phyloP scores from a whole-genome alignment of 2,888 invertebrate species.

The Oscheius sp. region DNA sequence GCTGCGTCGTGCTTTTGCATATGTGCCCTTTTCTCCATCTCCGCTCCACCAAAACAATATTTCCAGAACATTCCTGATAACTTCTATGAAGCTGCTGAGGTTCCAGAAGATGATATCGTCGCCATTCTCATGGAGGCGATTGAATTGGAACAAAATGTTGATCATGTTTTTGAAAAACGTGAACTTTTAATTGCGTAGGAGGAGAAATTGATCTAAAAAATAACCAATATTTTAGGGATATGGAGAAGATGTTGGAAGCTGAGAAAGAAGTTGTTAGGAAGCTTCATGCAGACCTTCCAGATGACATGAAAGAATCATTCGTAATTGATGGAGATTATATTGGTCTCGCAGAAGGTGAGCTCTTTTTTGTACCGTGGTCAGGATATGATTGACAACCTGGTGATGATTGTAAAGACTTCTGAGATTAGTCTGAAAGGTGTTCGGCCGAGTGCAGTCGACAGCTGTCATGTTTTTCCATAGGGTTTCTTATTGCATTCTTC shows the following conservation, averaged over 20 bases:
- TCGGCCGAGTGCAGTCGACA: too few species aligned
- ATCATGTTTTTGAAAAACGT: conserved; percentile 9
- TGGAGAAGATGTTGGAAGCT: conserved; percentile 30
- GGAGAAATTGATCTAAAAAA: neutral
- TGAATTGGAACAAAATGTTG: conserved; percentile 14
- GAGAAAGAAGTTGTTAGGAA: conserved; percentile 38
- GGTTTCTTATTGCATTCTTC: neutral
- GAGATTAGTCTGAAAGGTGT: conserved; percentile 5
- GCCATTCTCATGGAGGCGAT: conserved; percentile 12
- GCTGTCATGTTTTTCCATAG: conserved; percentile 11
- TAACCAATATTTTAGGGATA: conserved; percentile 27
- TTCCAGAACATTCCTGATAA: too few species aligned
- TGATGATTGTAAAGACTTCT: conserved; percentile 15
- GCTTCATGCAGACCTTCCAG: conserved; percentile 39
- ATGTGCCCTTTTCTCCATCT: conserved; percentile 8
- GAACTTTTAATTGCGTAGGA: conserved; percentile 13
- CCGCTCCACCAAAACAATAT: too few species aligned
- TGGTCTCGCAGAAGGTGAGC: conserved; percentile 15
- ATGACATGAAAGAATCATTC: conserved; percentile 43
- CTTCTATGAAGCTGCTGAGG: neutral
- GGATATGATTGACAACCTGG: conserved; percentile 1
- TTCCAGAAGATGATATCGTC: conserved; percentile 3
- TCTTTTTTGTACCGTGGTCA: conserved; percentile 3
- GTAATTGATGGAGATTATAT: conserved; percentile 18
- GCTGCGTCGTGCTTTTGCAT: conserved; percentile 16